These are phyloP conservation scores for Cyprinodon tularosa DNA, from an alignment of 2,113 vertebrate genomes.

Conservation along the genomic window DNA sequence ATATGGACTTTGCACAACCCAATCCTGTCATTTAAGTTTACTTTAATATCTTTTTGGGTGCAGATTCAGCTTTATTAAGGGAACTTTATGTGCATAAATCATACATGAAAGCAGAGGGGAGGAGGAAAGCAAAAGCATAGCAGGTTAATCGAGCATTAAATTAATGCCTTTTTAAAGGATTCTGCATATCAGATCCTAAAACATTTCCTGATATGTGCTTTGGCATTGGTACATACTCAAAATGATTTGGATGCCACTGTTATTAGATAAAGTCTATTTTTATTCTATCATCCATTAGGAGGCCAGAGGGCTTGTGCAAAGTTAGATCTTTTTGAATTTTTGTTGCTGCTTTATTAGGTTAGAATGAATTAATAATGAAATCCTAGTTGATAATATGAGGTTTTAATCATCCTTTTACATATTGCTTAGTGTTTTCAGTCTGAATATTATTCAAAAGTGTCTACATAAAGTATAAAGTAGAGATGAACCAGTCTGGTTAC, in stretches of 20 bases:
- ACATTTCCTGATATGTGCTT: background rate
- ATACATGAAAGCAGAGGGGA: background rate
- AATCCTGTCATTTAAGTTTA: background rate
- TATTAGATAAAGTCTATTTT: conserved; percentile 16
- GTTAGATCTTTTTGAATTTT: background rate
- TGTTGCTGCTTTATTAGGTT: background rate
- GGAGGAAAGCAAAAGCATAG: background rate
- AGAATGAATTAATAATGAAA: background rate
- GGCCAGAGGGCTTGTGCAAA: background rate
- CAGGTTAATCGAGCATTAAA: background rate
- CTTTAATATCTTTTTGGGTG: background rate
- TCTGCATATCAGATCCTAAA: conserved; percentile 1
- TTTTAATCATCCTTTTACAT: background rate
- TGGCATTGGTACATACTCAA: conserved; percentile 9
- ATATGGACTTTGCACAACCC: background rate
- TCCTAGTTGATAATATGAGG: background rate
- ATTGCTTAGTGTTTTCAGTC: background rate
- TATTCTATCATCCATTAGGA: conserved; percentile 5
- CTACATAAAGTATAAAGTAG: background rate
- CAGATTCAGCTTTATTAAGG: background rate
- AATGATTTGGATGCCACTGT: conserved; percentile 22
- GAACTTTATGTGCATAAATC: background rate
- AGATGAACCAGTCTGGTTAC: background rate
- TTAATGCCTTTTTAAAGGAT: background rate
- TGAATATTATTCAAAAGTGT: background rate